A percentile compares a stretch with the other conserved stretches of the same genome.
Conservation (phyloP, 2,797 vertebrate genomes). For the Lepilemur ruficaudatus region DNA sequence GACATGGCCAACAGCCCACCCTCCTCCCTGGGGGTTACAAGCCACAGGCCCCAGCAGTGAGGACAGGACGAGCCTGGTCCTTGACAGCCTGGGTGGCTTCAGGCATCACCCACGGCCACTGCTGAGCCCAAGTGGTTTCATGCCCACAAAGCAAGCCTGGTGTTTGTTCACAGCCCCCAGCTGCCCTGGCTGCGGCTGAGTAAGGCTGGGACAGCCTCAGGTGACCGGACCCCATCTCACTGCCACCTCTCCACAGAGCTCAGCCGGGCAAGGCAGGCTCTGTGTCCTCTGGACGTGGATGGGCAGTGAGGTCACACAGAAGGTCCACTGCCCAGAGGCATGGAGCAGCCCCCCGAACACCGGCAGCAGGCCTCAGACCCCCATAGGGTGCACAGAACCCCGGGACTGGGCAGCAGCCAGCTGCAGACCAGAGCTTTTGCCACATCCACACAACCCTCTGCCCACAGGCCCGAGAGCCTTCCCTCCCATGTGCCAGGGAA, state of each 20-base stretch:
- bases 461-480: not conserved
- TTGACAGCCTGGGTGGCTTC: not conserved
- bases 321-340: not conserved
- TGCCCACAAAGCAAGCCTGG: not conserved
- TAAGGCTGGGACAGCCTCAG: not conserved
- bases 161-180: not conserved
- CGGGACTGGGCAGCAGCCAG: not conserved
- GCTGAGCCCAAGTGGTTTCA: not conserved
- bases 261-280: not conserved
- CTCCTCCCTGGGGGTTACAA: not conserved
- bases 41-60: not conserved
- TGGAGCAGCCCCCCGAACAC: not conserved
- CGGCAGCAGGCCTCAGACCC: not conserved
- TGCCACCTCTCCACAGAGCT: not conserved
- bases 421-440: not conserved
- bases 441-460: not conserved
- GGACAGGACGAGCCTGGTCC: too few species aligned
- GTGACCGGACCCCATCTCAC: not conserved
- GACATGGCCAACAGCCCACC: not conserved
- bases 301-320: not conserved
- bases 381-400: not conserved
- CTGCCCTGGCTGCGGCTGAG: too few species aligned
- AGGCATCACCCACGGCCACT: not conserved
- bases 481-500: not conserved
- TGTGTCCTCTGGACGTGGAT: not conserved